phyloP scores from a whole-genome alignment of 2,888 invertebrate species.

The Nomada ruficornis region DNA sequence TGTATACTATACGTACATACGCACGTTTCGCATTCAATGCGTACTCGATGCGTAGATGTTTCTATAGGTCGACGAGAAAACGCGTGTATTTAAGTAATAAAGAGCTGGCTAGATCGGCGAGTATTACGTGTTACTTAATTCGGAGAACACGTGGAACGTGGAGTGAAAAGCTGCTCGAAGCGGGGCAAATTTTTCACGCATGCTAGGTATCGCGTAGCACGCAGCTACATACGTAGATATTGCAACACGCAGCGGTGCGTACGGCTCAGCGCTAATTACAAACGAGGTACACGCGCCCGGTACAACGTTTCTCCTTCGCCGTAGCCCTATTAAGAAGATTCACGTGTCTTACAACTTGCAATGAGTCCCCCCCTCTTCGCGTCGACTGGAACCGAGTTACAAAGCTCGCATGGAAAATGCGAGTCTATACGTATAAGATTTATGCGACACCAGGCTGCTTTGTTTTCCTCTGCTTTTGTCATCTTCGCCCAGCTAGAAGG shows the following conservation, averaged over 20 bases:
- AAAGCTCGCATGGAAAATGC: neutral
- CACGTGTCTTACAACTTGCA: slow-evolving; percentile 4
- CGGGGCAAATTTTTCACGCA: slow-evolving; percentile 30
- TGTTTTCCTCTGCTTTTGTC: no score
- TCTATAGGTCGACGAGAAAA: no score
- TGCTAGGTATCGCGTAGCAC: slow-evolving; percentile 36
- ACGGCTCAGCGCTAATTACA: slow-evolving; percentile 48
- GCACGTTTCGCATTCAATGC: no score
- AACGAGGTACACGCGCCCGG: slow-evolving; percentile 45
- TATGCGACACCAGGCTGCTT: no score
- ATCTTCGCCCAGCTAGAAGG: no score
- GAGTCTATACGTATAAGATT: no score
- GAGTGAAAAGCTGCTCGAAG: slow-evolving; percentile 12
- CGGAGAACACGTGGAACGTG: neutral
- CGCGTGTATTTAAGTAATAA: no score
- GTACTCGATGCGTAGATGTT: no score
- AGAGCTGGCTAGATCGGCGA: neutral
- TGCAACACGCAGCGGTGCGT: slow-evolving; percentile 24
- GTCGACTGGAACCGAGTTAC: slow-evolving; percentile 20
- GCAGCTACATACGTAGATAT: slow-evolving; percentile 31
- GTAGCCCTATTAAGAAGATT: slow-evolving; percentile 46
- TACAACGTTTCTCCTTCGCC: slow-evolving; percentile 42
- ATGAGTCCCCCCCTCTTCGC: slow-evolving; percentile 13
- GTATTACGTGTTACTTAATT: neutral
- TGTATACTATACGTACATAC: no score